Base-by-base conservation (phyloP, 2,797 vertebrate genomes). In the Xiphophorus birchmanni region DNA sequence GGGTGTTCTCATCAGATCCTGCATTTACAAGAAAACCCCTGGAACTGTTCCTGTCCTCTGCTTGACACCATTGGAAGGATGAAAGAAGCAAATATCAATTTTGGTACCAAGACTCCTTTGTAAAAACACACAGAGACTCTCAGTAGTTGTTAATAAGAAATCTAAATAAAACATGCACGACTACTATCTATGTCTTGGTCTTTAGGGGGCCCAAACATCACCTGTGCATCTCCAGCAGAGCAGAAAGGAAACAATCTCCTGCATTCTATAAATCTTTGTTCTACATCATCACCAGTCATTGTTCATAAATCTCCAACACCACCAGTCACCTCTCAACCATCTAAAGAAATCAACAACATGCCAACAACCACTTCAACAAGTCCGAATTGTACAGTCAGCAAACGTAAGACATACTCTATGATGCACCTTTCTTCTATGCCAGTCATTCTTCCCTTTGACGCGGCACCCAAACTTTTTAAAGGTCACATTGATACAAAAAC, bases 41-140 rank as follows among this genome's bases (percentile, higher is more conserved):
- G 96, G 97, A 96, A 90, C 58, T 98, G 97, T 67, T 96, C 96
- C 78, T 96, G 96, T 81, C 86, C 79, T 0, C 90, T 97, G 60
- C 63, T 95, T 37, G 90, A 29, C 63, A 65, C 10, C 78, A 75
- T 80, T 8, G 2, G 13, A 76, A 76, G 74, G 47, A 69, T 87
- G 75, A 40, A 13, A 5, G 73, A 80, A 77, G 63, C 65, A n/a
- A 82, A 84, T 44, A n/a, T 82, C 13, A 13, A 8, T 11, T 35
- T 63, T 29, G 89, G 93, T 93, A 90, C 76, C 18, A 2, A 60
- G 58, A 26, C 74, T 23, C 11, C 52, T 73, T n/a, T 15, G 23
- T 15, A 63, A 13, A 45, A n/a, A 71, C 40, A 26, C 67, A 71
- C 21, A 40, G 10, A 13, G 11, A n/a, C 40, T n/a, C 10, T 5